phyloP scores from a whole-genome alignment of 1,140 invertebrate species.

The Oncopodura yosiiana region DNA sequence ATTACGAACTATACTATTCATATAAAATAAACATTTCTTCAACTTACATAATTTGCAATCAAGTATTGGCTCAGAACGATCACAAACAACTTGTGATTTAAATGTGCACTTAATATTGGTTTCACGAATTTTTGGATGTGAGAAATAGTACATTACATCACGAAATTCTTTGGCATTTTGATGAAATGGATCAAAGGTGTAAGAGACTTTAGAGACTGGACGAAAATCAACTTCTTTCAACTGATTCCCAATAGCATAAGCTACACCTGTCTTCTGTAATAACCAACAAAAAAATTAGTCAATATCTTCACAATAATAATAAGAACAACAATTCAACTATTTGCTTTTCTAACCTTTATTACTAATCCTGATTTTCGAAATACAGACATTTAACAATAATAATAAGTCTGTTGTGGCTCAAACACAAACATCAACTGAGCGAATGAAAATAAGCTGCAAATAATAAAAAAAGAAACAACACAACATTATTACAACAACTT shows the following conservation, averaged over 20 bases:
- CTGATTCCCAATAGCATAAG: constrained; percentile 58
- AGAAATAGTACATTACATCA: constrained; percentile 59
- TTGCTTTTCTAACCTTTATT: too few species aligned
- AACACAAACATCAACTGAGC: too few species aligned
- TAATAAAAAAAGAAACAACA: too few species aligned
- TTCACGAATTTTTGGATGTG: constrained; percentile 49
- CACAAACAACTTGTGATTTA: constrained; percentile 67
- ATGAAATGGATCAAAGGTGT: constrained; percentile 75
- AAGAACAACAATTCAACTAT: too few species aligned
- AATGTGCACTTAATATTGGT: constrained; percentile 64
- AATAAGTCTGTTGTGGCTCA: too few species aligned
- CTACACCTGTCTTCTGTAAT: too few species aligned
- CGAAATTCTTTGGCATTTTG: constrained; percentile 55
- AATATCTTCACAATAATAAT: too few species aligned
- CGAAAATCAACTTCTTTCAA: constrained; percentile 59
- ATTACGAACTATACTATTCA: too few species aligned
- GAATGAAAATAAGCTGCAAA: too few species aligned
- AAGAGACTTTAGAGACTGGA: constrained; percentile 62
- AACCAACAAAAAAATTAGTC: too few species aligned
- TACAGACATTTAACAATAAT: constrained; percentile 28
- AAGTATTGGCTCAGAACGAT: constrained; percentile 61
- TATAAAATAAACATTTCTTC: too few species aligned
- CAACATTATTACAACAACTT: too few species aligned
- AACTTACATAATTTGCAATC: constrained; percentile 50
- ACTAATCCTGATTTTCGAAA: constrained; percentile 17